These are phyloP conservation scores for Luscinia megarhynchos DNA, from an alignment of 2,797 vertebrate genomes.

Conservation along the genomic window DNA sequence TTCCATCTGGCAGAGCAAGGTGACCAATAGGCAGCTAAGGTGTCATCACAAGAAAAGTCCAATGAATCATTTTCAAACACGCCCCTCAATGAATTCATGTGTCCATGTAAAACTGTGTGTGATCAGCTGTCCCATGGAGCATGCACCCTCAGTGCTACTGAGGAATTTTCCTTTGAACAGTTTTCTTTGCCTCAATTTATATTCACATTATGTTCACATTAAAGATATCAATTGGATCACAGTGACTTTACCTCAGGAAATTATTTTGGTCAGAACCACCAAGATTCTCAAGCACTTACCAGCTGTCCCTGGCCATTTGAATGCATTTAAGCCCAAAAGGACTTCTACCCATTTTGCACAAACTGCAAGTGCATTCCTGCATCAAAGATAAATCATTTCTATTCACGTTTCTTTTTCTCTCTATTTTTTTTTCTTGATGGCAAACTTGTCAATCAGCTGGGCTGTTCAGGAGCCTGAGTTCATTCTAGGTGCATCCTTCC, in stretches of 20 bases:
- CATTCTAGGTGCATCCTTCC: neutral
- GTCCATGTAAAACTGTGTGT: neutral
- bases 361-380: neutral
- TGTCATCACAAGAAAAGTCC: neutral
- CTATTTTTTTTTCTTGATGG: neutral
- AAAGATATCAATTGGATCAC: neutral
- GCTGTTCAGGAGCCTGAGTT: neutral
- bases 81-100: neutral
- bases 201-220: neutral
- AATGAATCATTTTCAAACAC: neutral
- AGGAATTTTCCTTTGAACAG: neutral
- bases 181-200: neutral
- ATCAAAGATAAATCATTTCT: neutral
- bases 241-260: neutral
- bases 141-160: neutral
- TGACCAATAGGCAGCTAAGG: neutral
- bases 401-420: neutral
- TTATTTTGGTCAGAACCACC: neutral
- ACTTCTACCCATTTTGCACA: fast-evolving
- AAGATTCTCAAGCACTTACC: neutral
- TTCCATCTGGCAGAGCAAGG: neutral
- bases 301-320: neutral
- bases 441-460: neutral
- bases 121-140: neutral
- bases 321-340: neutral